Base-by-base conservation (phyloP, 2,888 invertebrate species). In the Orthosia gothica region DNA sequence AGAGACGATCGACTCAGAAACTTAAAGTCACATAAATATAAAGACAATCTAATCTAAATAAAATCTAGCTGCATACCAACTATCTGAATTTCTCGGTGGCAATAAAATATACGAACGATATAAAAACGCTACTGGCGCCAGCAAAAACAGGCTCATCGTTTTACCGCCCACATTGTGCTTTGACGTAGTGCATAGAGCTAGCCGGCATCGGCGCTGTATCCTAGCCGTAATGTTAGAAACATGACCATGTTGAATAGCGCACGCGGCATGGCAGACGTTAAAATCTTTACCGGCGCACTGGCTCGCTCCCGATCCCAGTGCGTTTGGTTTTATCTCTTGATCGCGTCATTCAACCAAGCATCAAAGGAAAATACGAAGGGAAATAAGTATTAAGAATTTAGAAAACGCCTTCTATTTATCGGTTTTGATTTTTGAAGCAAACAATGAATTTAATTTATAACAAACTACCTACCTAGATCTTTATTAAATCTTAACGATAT, bases 311-410 rank as follows among this genome's bases (percentile, higher is more conserved):
- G 91, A 92, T 93, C 89, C 87, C 91, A 83, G 91, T 93, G 92
- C 93, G 93, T 94, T n/a, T n/a, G n/a, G n/a, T n/a, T 95, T 95
- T 95, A 95, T 95, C 94, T 95, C 93, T 94, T 94, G 94, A 95
- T 95, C 95, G 94, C 93, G 92, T 95, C 95, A 95, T 94, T 95
- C 94, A 95, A 89, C 92, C 93, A 92, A 94, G 94, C 93, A 93
- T 95, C 94, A 94, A 95, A 95, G 93, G 91, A 94, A 95, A 95
- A 95, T 92, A 92, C 91, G 92, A 91, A 84, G 88, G 89, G 91
- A 93, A 94, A 94, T 93, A 67, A 64, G 79, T 76, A 94, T 94
- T 93, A 93, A 92, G 93, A 91, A 93, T 92, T 90, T 91, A 91
- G 79, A 92, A 91, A 92, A 90, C 91, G 90, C 91, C 92, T 92